Conservation (phyloP, 2,888 invertebrate genomes). For the Mystacides longicornis region DNA sequence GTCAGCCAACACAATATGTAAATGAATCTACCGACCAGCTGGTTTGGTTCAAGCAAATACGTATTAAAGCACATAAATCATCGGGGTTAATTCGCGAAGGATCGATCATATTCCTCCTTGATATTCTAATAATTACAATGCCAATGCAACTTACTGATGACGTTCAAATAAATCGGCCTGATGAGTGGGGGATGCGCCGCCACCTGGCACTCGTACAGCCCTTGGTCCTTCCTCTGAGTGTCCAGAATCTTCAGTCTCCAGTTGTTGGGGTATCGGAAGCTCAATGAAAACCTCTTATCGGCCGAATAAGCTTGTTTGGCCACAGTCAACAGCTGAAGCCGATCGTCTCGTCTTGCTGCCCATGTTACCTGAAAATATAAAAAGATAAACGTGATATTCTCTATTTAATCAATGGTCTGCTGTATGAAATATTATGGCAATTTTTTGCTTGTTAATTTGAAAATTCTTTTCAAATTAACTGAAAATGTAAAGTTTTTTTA, state of each 20-base stretch:
- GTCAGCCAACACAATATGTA: too few species aligned
- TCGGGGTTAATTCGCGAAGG: too few species aligned
- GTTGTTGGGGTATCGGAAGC: constrained; percentile 55
- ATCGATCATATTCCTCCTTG: too few species aligned
- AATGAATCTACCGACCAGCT: too few species aligned
- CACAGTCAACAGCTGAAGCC: constrained; percentile 52
- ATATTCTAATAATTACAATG: too few species aligned
- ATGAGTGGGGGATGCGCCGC: constrained; percentile 56
- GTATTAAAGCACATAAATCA: too few species aligned
- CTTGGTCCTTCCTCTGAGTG: constrained; percentile 52
- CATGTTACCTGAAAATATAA: constrained; percentile 47
- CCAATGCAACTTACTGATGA: constrained; percentile 32
- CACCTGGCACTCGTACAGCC: constrained; percentile 58
- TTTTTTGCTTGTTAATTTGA: too few species aligned
- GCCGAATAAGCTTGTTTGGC: constrained; percentile 50
- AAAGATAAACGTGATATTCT: neutral
- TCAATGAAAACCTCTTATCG: constrained; percentile 51
- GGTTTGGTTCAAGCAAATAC: too few species aligned
- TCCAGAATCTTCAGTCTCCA: constrained; percentile 55
- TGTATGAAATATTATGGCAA: too few species aligned
- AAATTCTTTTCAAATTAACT: too few species aligned
- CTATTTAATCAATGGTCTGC: too few species aligned
- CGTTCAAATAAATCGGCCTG: constrained; percentile 50
- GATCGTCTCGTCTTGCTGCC: constrained; percentile 50
- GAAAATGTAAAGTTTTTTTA: too few species aligned